Base-by-base conservation (phyloP, 2,113 vertebrate genomes). In the Seriola quinqueradiata region DNA sequence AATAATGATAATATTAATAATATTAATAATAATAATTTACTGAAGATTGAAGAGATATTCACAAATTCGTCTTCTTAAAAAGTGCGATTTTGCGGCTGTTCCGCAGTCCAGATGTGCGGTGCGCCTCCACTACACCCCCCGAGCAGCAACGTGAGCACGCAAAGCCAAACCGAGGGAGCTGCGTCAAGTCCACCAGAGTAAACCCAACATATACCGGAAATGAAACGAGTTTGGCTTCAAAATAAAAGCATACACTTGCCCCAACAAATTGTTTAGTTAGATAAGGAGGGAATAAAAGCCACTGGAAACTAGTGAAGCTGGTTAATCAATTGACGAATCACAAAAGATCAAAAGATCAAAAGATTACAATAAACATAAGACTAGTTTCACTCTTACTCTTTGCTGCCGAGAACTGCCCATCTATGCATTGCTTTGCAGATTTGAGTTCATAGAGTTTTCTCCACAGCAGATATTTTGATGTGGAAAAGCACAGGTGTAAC, bases 101-200 rank as follows among this genome's bases (percentile, higher is more conserved):
- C 88, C 82, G 84, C 84, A 87, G 74, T 89, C 88, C 94, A 94
- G 87, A 93, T 94, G 93, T 94, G 91, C 73, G 52, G 70, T 72
- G 92, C 87, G 87, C 86, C 90, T 74, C 88, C 88, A 79, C 89
- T 57, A 89, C 92, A 86, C 92, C 88, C 89, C 87, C 90, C 90
- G 82, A 81, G 77, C 83, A 50, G 77, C 77, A 81, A 91, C 89
- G 89, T 91, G 89, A 86, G 73, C 86, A 90, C 90, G 90, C 90
- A 89, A 70, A 88, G 55, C 77, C 64, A 77, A 76, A 63, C 40
- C 54, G 58, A 90, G 52, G 14, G 28, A 54, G 23, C 42, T 64
- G 60, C 14, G 17, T 83, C 68, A 86, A 89, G 40, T 48, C 21
- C 21, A 0, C 1, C 11, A n/a, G 2, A 77, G 4, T 32, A 25